Conservation (phyloP, 2,113 vertebrate species). For the Anarhynchus alexandrinus region DNA sequence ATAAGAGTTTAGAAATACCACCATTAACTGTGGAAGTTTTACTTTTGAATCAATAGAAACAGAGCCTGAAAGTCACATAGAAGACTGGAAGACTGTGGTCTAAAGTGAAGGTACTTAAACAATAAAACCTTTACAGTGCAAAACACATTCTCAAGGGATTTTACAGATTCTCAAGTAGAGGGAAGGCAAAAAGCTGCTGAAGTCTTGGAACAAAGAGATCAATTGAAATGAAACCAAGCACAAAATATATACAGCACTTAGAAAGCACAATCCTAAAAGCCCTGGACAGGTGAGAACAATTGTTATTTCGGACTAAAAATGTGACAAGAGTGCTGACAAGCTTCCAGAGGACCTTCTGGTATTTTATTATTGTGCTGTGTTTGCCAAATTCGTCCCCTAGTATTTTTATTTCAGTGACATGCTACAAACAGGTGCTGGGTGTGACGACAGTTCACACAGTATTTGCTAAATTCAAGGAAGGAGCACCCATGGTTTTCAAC, state of each 20-base stretch:
- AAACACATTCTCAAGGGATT: constrained; percentile 5
- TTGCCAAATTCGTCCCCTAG: not conserved
- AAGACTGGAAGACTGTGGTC: not conserved
- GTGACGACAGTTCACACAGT: not conserved
- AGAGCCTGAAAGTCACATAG: not conserved
- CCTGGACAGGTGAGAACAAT: not conserved
- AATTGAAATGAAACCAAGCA: not conserved
- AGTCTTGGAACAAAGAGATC: constrained; percentile 1
- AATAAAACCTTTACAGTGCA: not conserved
- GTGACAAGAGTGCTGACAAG: not conserved
- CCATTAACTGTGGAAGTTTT: not conserved
- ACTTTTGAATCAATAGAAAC: not conserved
- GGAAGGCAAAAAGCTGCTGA: constrained; percentile 4
- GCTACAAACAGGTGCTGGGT: not conserved
- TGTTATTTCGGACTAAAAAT: not conserved
- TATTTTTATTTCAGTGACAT: not conserved
- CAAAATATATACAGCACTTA: not conserved
- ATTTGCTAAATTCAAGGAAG: not conserved
- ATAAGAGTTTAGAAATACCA: not conserved
- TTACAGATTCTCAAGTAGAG: not conserved
- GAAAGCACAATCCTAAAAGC: not conserved
- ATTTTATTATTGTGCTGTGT: not conserved
- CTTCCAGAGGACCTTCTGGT: not conserved
- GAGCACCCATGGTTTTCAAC: not conserved
- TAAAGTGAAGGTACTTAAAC: not conserved